Percentiles rank a stretch among this genome's conserved stretches.
Conservation (phyloP, 2,113 vertebrate genomes). For the Tricholaema leucomelas region DNA sequence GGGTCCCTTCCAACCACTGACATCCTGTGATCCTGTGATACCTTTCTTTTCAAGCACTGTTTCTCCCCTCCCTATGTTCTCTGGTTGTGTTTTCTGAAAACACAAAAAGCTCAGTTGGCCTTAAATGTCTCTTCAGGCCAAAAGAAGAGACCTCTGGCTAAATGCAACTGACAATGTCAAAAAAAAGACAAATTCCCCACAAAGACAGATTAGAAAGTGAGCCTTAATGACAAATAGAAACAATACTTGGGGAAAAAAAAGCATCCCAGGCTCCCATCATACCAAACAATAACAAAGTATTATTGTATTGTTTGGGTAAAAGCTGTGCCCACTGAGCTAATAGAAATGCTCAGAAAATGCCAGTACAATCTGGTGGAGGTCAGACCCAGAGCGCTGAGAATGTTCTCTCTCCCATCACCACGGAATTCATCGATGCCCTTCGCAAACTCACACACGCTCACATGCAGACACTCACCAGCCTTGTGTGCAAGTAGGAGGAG, state of each 20-base stretch:
- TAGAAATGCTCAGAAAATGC: constrained; percentile 10
- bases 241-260: not conserved
- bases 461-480: not conserved
- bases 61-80: not conserved
- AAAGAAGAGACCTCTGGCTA: not conserved
- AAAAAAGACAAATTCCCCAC: constrained; percentile 5
- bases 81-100: not conserved
- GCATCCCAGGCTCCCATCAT: constrained; percentile 8
- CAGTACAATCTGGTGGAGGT: constrained; percentile 19
- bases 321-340: not conserved
- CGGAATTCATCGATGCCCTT: not conserved
- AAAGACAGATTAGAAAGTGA: constrained; percentile 58
- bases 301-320: constrained; percentile 6
- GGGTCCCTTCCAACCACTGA: too few species aligned
- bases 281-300: constrained; percentile 21
- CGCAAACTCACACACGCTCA: not conserved
- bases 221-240: constrained; percentile 57
- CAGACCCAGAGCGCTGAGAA: not conserved
- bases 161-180: not conserved
- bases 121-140: constrained; percentile 29
- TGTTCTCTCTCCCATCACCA: not conserved
- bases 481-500: not conserved
- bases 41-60: constrained; percentile 16
- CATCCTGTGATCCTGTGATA: too few species aligned
- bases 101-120: not conserved